Percentiles rank a stretch among this genome's conserved stretches.
phyloP scores from a whole-genome alignment of 2,797 vertebrate species.

The Enteromius thamalakanensis region DNA sequence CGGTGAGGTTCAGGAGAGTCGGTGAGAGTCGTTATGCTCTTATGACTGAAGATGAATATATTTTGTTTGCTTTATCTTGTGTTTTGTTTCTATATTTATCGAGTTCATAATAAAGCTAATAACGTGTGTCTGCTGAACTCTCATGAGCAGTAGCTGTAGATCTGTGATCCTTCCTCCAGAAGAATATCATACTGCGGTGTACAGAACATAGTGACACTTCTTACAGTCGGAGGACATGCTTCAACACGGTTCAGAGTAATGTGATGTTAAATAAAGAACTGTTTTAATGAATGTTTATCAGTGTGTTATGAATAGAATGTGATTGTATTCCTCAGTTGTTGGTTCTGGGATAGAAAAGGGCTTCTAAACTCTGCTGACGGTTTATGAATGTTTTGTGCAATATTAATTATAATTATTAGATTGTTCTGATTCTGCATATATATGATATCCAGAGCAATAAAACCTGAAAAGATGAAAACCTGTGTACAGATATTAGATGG shows the following conservation, averaged over 20 bases:
- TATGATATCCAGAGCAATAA: neutral
- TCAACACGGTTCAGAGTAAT: neutral
- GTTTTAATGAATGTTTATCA: neutral
- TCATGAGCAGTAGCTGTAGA: constrained; percentile 21
- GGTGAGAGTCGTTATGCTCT: neutral
- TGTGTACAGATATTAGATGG: neutral
- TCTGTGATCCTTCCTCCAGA: constrained; percentile 22
- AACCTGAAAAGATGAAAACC: constrained; percentile 10
- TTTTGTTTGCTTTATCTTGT: neutral
- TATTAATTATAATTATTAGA: neutral
- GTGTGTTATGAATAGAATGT: too few relatives aligned
- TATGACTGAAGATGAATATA: neutral
- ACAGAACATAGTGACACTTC: constrained; percentile 7
- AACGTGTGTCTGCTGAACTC: neutral
- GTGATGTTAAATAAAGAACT: neutral
- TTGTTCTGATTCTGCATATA: neutral
- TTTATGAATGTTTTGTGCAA: neutral
- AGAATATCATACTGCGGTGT: neutral
- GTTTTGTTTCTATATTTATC: neutral
- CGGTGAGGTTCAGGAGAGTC: neutral
- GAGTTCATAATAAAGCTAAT: neutral
- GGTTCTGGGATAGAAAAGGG: neutral
- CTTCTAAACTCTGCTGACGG: neutral
- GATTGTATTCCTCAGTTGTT: neutral
- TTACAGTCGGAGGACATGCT: neutral